Evolutionary conservation across 2,113 vertebrate genomes (phyloP).

Genomic region (Notarius quadriscutis): DNA sequence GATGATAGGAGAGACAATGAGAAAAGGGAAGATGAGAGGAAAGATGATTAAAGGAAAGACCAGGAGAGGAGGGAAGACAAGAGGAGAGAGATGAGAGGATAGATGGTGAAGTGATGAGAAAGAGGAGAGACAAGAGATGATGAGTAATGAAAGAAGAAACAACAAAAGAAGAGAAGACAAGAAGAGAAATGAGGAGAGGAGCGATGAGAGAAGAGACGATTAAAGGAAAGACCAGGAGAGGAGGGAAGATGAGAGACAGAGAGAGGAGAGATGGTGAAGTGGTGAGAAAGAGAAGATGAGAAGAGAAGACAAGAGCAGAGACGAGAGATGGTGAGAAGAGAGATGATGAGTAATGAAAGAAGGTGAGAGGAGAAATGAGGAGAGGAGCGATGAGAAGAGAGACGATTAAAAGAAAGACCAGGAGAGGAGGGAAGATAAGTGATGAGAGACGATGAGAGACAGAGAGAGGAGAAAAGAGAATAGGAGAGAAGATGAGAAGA

Average conservation of each 20-base stretch:
- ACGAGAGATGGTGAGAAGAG: not conserved
- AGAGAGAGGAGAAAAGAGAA: not conserved
- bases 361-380: not conserved
- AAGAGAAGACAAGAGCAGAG: not conserved
- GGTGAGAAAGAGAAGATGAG: not conserved
- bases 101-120: not conserved
- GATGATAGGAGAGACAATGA: not conserved
- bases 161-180: not conserved
- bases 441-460: not conserved
- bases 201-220: accelerated
- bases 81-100: not conserved
- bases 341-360: not conserved
- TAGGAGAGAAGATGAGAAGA: not conserved
- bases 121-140: not conserved
- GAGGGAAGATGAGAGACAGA: not conserved
- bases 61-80: not conserved
- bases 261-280: not conserved
- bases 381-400: not conserved
- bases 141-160: too few species aligned
- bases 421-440: not conserved
- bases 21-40: not conserved
- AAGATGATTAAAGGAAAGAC: accelerated
- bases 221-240: not conserved
- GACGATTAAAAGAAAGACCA: accelerated
- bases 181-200: not conserved